Evolutionary conservation across 1,140 invertebrate species (phyloP).

Genomic region (Asbolus verrucosus): DNA sequence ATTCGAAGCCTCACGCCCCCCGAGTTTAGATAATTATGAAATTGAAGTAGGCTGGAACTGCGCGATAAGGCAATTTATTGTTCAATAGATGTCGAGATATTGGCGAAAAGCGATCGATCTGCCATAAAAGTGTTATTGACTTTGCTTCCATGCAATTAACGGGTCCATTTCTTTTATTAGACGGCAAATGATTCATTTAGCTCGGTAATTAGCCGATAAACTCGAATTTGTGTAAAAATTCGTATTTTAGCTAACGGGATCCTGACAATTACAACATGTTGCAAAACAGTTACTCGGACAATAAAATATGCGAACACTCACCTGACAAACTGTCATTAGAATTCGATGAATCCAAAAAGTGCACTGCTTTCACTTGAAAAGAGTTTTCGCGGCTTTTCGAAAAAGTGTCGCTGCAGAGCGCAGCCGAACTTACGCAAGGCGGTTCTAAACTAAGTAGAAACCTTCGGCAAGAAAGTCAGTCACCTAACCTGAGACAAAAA

Average conservation of each 20-base stretch:
- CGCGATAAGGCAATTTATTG: neutral
- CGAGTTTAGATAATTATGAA: no score
- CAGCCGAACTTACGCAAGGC: constrained; percentile 22
- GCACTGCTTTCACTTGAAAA: no score
- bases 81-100: no score
- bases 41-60: neutral
- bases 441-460: constrained; percentile 30
- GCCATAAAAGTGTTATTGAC: neutral
- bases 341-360: no score
- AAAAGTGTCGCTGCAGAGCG: constrained; percentile 11
- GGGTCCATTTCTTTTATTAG: neutral
- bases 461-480: constrained; percentile 39
- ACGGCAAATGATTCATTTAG: constrained; percentile 5
- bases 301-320: constrained; percentile 9
- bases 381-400: constrained; percentile 24
- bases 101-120: neutral
- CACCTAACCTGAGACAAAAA: constrained; percentile 43
- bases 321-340: constrained; percentile 11
- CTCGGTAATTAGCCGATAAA: constrained; percentile 9
- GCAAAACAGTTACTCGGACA: no score
- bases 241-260: neutral
- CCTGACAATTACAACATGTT: constrained; percentile 1
- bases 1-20: no score
- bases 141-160: neutral
- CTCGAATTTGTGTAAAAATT: neutral